These are phyloP conservation scores for human DNA, from an alignment of 2,113 vertebrate species.

Conservation along the genomic window DNA sequence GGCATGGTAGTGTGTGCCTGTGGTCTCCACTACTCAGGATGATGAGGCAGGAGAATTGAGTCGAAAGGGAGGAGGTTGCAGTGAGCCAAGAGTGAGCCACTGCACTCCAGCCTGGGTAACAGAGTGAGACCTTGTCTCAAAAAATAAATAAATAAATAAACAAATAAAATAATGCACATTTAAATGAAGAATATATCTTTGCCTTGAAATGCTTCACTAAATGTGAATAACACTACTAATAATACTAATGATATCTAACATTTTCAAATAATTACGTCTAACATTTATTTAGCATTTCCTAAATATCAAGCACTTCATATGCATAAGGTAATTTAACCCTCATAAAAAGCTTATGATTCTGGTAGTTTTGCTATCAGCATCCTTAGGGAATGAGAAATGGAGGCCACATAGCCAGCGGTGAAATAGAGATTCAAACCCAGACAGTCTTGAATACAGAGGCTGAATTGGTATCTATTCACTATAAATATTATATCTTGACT, in stretches of 20 bases:
- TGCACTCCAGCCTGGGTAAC: too few relatives aligned
- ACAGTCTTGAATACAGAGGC: background rate
- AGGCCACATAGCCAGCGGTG: background rate
- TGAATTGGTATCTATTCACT: background rate
- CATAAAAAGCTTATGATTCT: background rate
- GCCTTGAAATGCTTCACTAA: constrained; percentile 5
- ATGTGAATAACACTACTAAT: background rate
- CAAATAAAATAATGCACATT: background rate
- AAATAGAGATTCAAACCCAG: background rate
- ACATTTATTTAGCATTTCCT: background rate
- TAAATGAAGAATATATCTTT: constrained; percentile 17
- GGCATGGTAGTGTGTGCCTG: too few relatives aligned
- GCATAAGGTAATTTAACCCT: background rate
- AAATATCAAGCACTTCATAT: background rate
- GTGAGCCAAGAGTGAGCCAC: too few relatives aligned
- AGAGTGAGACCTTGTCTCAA: too few relatives aligned
- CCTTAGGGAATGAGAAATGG: background rate
- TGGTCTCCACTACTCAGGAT: too few relatives aligned
- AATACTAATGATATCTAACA: background rate
- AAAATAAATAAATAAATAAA: too few relatives aligned
- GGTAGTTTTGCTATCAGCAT: background rate
- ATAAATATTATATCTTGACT: background rate
- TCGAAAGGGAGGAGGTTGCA: too few relatives aligned
- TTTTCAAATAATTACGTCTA: constrained; percentile 22
- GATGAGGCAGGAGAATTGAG: too few relatives aligned